Evolutionary conservation across 2,797 vertebrate species (phyloP).

Genomic region (Phrynocephalus vlangalii): DNA sequence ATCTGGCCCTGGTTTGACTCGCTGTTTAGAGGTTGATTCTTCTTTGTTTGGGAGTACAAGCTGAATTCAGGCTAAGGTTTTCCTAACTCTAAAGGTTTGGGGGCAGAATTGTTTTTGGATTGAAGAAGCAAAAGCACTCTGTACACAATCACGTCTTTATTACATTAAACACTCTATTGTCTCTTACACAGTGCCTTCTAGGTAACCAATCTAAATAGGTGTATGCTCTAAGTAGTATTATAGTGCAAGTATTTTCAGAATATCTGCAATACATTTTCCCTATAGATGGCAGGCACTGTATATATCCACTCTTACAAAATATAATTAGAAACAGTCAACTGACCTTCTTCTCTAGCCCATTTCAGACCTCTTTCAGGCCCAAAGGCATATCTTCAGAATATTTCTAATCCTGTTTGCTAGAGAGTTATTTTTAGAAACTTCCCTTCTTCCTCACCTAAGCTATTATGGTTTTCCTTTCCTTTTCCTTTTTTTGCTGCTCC

Average conservation of each 20-base stretch:
- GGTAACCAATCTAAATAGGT: not conserved
- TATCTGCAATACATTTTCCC: slow-evolving; percentile 5
- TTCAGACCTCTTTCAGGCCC: not conserved
- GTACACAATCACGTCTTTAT: no score
- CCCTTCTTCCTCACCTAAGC: slow-evolving; percentile 29
- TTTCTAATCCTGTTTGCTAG: slow-evolving; percentile 29
- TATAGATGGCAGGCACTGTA: slow-evolving; percentile 14
- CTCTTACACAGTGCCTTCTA: not conserved
- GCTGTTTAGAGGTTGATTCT: no score
- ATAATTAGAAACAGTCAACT: slow-evolving; percentile 3
- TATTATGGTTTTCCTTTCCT: slow-evolving; percentile 44
- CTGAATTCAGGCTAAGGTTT: not conserved
- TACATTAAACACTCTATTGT: not conserved
- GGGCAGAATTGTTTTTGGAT: not conserved
- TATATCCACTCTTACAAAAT: not conserved
- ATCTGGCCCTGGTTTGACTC: no score
- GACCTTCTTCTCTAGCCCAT: not conserved
- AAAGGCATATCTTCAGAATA: slow-evolving; percentile 53
- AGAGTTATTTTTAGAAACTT: slow-evolving; percentile 41
- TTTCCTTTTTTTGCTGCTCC: slow-evolving; percentile 25
- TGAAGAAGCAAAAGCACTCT: not conserved
- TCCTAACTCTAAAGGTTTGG: not conserved
- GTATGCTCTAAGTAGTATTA: not conserved
- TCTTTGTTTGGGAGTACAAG: not conserved
- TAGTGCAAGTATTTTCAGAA: not conserved